Evolutionary conservation across 2,888 invertebrate species (phyloP).

Genomic region (Noctua pronuba): DNA sequence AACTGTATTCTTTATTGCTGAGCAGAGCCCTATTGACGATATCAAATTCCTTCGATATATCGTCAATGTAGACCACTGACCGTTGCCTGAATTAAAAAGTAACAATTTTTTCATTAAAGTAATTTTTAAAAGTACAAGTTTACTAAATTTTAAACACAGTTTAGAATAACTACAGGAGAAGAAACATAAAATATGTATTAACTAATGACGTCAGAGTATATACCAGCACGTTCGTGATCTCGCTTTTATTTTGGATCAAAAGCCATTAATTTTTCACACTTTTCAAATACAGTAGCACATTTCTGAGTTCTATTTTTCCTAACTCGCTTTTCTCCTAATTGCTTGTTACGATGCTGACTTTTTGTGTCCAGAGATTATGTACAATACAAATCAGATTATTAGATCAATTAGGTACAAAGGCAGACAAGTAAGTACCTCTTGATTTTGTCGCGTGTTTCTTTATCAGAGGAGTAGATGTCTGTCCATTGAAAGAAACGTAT

Average conservation of each 20-base stretch:
- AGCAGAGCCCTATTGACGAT: not conserved
- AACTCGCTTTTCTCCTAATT: not conserved
- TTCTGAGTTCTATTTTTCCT: not conserved
- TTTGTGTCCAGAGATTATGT: not conserved
- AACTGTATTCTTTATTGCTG: no score
- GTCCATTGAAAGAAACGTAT: constrained; percentile 9
- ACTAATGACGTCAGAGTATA: not conserved
- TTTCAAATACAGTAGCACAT: not conserved
- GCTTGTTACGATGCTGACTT: not conserved
- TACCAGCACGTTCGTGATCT: not conserved
- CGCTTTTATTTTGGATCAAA: not conserved
- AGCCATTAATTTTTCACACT: not conserved
- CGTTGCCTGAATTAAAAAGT: not conserved
- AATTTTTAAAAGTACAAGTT: not conserved
- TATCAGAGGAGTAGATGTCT: not conserved
- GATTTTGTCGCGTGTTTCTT: constrained; percentile 1
- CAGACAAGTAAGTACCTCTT: not conserved
- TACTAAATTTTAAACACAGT: not conserved
- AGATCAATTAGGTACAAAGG: not conserved
- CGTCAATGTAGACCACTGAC: no score
- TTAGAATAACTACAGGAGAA: not conserved
- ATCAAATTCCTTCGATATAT: not conserved
- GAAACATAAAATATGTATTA: not conserved
- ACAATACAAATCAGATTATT: not conserved
- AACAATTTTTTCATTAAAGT: not conserved